phyloP scores from a whole-genome alignment of 2,888 invertebrate species.

The Amphipyra tragopoginis region DNA sequence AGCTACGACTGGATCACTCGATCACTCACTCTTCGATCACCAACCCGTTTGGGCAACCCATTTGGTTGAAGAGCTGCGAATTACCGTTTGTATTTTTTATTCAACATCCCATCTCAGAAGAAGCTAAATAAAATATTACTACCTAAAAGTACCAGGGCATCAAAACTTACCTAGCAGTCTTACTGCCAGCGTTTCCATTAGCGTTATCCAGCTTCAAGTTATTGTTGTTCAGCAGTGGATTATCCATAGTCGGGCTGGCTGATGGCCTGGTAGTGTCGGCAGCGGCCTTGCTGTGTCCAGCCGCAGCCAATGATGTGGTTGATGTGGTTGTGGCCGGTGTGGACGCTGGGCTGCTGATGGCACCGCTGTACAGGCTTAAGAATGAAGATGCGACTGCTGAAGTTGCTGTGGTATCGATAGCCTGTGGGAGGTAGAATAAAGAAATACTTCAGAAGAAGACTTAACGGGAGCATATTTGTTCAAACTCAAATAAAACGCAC shows the following conservation, averaged over 20 bases:
- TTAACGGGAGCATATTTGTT: neutral
- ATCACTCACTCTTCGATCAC: too few relatives aligned
- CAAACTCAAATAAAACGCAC: too few relatives aligned
- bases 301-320: slow-evolving; percentile 68
- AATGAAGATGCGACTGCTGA: slow-evolving; percentile 88
- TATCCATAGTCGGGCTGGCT: slow-evolving; percentile 80
- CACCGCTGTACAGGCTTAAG: slow-evolving; percentile 87
- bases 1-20: too few relatives aligned
- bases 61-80: too few relatives aligned
- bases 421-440: slow-evolving; percentile 70
- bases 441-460: neutral
- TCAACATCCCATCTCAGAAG: neutral
- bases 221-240: slow-evolving; percentile 82
- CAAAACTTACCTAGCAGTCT: slow-evolving; percentile 78
- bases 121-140: too few relatives aligned
- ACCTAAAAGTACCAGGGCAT: slow-evolving; percentile 6
- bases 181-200: slow-evolving; percentile 86
- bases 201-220: slow-evolving; percentile 85
- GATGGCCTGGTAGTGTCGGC: slow-evolving; percentile 81
- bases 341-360: slow-evolving; percentile 83
- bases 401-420: slow-evolving; percentile 90
- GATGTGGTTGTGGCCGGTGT: slow-evolving; percentile 73
- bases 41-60: too few relatives aligned
- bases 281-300: slow-evolving; percentile 78
- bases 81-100: too few relatives aligned